These are phyloP conservation scores for Prosopocoilus inquinatus DNA, from an alignment of 2,888 invertebrate species.

Conservation along the genomic window DNA sequence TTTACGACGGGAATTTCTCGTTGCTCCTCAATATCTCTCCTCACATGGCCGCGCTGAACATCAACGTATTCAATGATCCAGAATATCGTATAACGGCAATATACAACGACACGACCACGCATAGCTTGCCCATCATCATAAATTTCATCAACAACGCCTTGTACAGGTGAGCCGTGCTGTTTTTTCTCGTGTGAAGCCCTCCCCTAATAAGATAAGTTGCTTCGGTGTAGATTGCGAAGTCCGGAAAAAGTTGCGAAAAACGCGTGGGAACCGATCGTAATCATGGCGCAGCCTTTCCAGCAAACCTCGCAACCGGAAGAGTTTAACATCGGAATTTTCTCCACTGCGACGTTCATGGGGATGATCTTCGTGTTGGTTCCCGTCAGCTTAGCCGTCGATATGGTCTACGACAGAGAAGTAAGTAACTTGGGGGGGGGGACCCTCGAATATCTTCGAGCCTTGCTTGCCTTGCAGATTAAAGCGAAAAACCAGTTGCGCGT, in stretches of 20 bases:
- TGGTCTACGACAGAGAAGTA: conserved; percentile 83
- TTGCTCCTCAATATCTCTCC: conserved; percentile 61
- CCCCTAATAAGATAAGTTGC: too few relatives aligned
- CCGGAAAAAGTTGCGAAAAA: conserved; percentile 23
- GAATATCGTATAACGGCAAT: conserved; percentile 61
- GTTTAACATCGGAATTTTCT: conserved; percentile 69
- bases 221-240: conserved; percentile 13
- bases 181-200: conserved; percentile 33
- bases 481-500: conserved; percentile 80
- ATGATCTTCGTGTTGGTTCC: conserved; percentile 79
- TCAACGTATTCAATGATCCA: conserved; percentile 55
- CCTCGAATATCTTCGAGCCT: not conserved
- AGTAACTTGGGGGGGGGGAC: too few relatives aligned
- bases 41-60: conserved; percentile 66
- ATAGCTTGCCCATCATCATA: conserved; percentile 73
- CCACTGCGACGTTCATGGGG: conserved; percentile 74
- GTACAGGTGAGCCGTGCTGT: conserved; percentile 60
- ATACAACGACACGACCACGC: conserved; percentile 78
- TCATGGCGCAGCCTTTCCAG: conserved; percentile 68
- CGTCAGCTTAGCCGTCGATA: conserved; percentile 73
- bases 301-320: conserved; percentile 72
- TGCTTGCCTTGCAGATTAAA: conserved; percentile 62
- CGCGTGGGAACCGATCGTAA: conserved; percentile 61
- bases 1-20: conserved; percentile 67
- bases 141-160: conserved; percentile 71